Evolutionary conservation across 2,888 invertebrate genomes (phyloP), one percentile per base, ranked within the genome.

Genomic region (Orthonevra nobilis): DNA sequence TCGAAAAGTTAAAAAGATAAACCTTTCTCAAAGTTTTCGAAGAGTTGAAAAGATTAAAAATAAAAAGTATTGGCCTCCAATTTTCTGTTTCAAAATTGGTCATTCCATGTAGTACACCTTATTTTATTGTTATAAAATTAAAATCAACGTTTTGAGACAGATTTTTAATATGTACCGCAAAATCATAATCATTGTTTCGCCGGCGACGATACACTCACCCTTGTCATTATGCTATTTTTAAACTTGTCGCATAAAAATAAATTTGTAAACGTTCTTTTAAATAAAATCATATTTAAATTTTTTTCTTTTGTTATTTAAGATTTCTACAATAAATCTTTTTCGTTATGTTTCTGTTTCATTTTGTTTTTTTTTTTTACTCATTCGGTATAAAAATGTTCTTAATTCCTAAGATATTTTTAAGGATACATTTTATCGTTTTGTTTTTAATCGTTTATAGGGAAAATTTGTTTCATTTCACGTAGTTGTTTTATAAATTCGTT

Each of bases 321-420:
- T 61, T 54, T 64, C 14, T 40, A n/a, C n/a, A n/a, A n/a, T n/a
- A n/a, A n/a, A n/a, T 23, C 23, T 40, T 42, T 34, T 28, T 10
- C 32, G 12, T 15, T 12, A 10, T 23, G n/a, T 23, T 17, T 28
- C 32, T 14, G 34, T 23, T 23, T 4, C 23, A 46, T 58, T 28
- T 14, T 9, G 3, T 46, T 46, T 19, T 15, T 6, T 50, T 38
- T 1, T 20, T 32, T 69, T 60, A 26, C 7, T 48, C 5, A 6
- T 10, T 61, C 36, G 42, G 69, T 70, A 70, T 61, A 70, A 70
- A 70, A 70, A 52, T 36, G 12, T 42, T 20, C 60, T 52, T 70
- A 60, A 14, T 20, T 36, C n/a, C 34, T 70, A 60, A n/a, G 26
- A 42, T 60, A 14, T 34, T 60, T 20, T 20, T 23, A 34, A 34